Conservation (phyloP, 2,113 vertebrate genomes). For the Lagenorhynchus albirostris region DNA sequence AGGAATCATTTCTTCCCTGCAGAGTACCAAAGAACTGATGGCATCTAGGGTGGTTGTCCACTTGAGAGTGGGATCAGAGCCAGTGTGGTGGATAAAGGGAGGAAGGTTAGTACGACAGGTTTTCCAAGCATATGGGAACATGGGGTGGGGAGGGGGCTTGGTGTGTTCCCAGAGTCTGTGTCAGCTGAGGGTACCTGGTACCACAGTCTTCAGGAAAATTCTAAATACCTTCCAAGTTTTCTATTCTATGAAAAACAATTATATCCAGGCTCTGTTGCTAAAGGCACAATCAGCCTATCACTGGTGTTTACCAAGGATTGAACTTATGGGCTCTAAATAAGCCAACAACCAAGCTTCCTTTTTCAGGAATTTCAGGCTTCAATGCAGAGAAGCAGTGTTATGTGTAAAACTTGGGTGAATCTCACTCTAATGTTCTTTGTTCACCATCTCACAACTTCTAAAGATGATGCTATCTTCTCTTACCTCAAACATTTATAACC, state of each 20-base stretch:
- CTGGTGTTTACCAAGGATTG: not conserved
- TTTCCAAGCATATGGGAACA: not conserved
- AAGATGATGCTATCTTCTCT: not conserved
- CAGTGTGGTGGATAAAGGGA: not conserved
- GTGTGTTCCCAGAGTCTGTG: not conserved
- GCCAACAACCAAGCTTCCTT: not conserved
- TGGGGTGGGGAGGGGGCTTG: not conserved
- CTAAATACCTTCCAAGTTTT: not conserved
- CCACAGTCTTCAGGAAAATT: not conserved
- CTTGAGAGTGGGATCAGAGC: not conserved
- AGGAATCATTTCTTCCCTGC: not conserved
- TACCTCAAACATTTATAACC: not conserved
- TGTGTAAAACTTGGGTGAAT: not conserved
- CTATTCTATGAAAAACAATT: not conserved
- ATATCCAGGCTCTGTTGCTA: not conserved
- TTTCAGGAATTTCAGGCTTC: not conserved
- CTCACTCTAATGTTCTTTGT: not conserved
- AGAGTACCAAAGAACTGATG: not conserved
- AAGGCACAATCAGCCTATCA: not conserved
- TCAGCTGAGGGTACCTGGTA: not conserved
- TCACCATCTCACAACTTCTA: not conserved
- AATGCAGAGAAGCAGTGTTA: not conserved
- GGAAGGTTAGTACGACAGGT: not conserved
- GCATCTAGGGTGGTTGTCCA: not conserved
- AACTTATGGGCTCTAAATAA: not conserved